Evolutionary conservation across 2,113 vertebrate species (phyloP).

Genomic region (Ramphastos sulfuratus): DNA sequence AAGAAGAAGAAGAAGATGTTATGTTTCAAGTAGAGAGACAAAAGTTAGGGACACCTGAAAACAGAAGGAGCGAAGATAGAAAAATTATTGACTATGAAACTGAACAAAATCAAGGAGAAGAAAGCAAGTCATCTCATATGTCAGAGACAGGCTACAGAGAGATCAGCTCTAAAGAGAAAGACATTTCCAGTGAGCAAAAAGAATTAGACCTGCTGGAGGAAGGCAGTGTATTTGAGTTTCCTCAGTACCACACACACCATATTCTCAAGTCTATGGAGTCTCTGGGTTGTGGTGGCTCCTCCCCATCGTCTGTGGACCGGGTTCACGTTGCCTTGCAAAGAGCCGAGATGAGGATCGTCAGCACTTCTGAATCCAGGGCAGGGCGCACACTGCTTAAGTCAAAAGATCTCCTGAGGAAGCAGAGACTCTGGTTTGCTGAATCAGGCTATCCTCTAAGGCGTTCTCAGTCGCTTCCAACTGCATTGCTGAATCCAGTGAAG

Average conservation of each 20-base stretch:
- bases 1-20: slow-evolving; percentile 60
- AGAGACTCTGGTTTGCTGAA: slow-evolving; percentile 65
- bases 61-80: not conserved
- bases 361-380: slow-evolving; percentile 39
- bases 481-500: slow-evolving; percentile 81
- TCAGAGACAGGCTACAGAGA: not conserved
- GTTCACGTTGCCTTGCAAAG: slow-evolving; percentile 79
- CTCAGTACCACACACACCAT: slow-evolving; percentile 80
- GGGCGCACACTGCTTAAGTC: slow-evolving; percentile 72
- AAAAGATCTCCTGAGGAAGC: slow-evolving; percentile 74
- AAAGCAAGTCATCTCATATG: not conserved
- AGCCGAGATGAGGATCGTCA: slow-evolving; percentile 76
- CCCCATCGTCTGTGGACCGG: slow-evolving; percentile 50
- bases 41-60: not conserved
- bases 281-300: slow-evolving; percentile 19
- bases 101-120: not conserved
- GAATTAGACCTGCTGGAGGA: slow-evolving; percentile 43
- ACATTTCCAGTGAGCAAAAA: not conserved
- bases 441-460: slow-evolving; percentile 81
- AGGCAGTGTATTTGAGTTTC: slow-evolving; percentile 68
- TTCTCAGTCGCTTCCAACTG: slow-evolving; percentile 89
- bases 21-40: not conserved
- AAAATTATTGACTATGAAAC: not conserved
- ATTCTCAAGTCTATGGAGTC: slow-evolving; percentile 70
- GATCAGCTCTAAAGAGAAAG: slow-evolving; percentile 2